Conservation (phyloP, 2,888 invertebrate species). For the Adelphocoris suturalis region DNA sequence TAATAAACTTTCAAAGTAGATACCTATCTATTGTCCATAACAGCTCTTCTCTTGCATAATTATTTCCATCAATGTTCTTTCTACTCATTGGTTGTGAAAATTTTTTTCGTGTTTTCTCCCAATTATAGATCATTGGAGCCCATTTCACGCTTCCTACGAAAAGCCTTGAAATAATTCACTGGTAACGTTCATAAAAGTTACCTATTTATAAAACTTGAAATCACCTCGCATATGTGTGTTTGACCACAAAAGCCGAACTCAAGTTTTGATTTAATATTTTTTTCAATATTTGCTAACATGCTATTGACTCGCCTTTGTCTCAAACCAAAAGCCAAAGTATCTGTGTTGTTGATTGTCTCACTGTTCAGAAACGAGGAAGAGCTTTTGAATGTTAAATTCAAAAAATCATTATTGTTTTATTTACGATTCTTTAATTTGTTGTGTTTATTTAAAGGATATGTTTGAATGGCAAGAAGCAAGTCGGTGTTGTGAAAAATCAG, state of each 20-base stretch:
- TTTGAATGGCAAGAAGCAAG: conserved; percentile 39
- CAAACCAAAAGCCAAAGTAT: neutral
- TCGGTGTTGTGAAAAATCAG: conserved; percentile 11
- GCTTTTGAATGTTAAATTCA: neutral
- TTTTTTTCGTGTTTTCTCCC: neutral
- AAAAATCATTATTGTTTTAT: neutral
- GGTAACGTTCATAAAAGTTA: neutral
- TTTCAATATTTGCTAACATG: neutral
- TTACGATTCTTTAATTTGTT: neutral
- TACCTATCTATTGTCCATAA: neutral
- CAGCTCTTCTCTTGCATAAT: conserved; percentile 22
- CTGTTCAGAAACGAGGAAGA: neutral
- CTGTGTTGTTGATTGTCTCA: conserved; percentile 10
- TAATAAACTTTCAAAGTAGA: neutral
- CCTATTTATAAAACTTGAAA: neutral
- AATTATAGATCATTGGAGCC: conserved; percentile 40
- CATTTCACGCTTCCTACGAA: neutral
- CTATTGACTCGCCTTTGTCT: conserved; percentile 23
- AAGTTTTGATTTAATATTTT: neutral
- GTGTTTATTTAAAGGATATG: neutral
- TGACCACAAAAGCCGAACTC: neutral
- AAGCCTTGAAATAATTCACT: neutral
- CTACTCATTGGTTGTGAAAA: neutral
- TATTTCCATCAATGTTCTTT: neutral
- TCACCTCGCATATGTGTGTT: neutral